A percentile compares a stretch with the other conserved stretches of the same genome.
These are phyloP conservation scores for Leucania comma DNA, from an alignment of 2,888 invertebrate species.

Conservation along the genomic window DNA sequence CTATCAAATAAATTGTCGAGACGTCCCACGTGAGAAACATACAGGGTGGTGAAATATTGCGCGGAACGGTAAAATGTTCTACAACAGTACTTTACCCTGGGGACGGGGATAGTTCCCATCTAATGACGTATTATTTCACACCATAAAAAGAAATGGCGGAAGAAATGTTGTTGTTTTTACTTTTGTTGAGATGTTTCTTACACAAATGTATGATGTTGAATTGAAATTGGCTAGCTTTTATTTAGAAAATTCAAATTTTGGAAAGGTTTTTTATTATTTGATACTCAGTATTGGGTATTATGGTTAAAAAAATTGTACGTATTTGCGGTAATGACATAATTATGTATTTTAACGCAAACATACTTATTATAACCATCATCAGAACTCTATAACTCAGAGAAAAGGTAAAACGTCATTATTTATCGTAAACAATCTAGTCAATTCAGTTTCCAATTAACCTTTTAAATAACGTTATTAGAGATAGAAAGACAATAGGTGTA, in stretches of 20 bases:
- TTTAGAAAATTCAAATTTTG: neutral
- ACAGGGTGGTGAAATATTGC: conserved; percentile 39
- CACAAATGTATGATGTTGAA: neutral
- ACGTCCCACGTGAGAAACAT: conserved; percentile 44
- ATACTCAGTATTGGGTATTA: too few species aligned
- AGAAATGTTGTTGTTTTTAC: conserved; percentile 15
- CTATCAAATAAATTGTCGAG: conserved; percentile 52
- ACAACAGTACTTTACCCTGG: conserved; percentile 34
- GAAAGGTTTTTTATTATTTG: too few species aligned
- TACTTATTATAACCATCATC: too few species aligned
- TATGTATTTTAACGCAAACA: too few species aligned
- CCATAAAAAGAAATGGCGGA: conserved; percentile 15
- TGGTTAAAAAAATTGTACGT: too few species aligned
- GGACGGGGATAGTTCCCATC: conserved; percentile 23
- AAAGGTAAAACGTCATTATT: too few species aligned
- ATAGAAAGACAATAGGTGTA: too few species aligned
- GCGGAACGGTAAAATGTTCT: conserved; percentile 43
- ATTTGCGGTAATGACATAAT: too few species aligned
- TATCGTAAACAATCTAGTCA: too few species aligned
- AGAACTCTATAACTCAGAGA: too few species aligned
- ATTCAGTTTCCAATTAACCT: too few species aligned
- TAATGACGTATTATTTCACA: conserved; percentile 45
- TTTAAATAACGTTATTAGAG: too few species aligned
- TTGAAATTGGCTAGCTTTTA: neutral
- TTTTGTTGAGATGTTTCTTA: conserved; percentile 10